These are phyloP conservation scores for Crotalus horridus DNA, from an alignment of 2,113 vertebrate species.

Conservation along the genomic window DNA sequence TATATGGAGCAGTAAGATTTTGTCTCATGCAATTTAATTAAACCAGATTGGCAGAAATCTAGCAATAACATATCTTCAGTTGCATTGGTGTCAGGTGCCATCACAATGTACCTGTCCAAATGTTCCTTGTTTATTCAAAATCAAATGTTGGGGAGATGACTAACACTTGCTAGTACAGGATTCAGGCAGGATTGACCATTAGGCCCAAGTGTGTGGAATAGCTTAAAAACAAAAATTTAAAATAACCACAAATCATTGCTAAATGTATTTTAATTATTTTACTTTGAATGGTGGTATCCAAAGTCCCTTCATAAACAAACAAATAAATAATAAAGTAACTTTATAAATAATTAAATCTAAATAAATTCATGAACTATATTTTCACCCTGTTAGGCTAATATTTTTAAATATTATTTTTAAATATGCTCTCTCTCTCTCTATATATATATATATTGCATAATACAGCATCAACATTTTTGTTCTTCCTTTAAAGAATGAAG, in stretches of 20 bases:
- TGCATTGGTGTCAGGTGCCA: neutral
- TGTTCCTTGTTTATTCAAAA: neutral
- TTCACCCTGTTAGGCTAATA: neutral
- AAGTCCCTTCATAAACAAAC: neutral
- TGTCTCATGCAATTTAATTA: neutral
- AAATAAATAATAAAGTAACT: neutral
- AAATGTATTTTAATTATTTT: neutral
- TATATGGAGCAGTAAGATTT: neutral
- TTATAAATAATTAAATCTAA: neutral
- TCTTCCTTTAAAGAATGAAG: neutral
- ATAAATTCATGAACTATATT: neutral
- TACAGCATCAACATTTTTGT: neutral
- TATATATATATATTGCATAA: neutral
- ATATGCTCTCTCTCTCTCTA: too few species aligned
- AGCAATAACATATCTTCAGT: neutral
- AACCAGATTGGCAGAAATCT: neutral
- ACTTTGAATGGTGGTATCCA: neutral
- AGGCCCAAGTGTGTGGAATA: neutral
- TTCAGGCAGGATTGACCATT: neutral
- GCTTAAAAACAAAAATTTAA: neutral
- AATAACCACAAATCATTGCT: neutral
- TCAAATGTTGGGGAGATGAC: neutral
- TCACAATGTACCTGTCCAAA: neutral
- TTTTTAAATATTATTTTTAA: neutral
- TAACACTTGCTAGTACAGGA: neutral